Evolutionary conservation across 1,140 invertebrate genomes (phyloP), one percentile per base, ranked within the genome.

Genomic region (Ceratitis capitata): DNA sequence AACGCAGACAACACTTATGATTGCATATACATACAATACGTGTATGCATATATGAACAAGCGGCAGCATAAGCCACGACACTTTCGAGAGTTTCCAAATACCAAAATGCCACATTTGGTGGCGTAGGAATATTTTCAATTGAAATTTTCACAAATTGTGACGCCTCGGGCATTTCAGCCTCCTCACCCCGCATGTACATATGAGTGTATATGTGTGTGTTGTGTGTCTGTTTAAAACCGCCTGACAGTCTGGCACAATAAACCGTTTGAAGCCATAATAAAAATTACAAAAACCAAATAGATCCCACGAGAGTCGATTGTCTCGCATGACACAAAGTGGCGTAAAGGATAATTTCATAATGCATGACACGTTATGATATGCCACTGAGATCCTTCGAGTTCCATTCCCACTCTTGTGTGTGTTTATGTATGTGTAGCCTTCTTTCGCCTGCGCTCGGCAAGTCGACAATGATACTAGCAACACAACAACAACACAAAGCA

Each of bases 261-360:
- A 23, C 39, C 69, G 69, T 78, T 78, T 78, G 69, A 78, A 26
- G 0, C 69, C 69, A 78, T 78, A 83, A 83, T 83, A 53, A 53
- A 83, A 83, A 83, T 83, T 83, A 83, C 82, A 51, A 82, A n/a
- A 83, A 53, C 82, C 45, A 53, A 83, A 83, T 83, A 53, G 82
- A 83, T 83, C 82, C 82, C 82, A 83, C 82, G 82, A 32, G 82
- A 83, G 82, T 53, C 49, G 49, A 49, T 51, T 45, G 49, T 83
- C 82, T 83, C 82, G 42, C 82, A 83, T 83, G 82, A 83, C 47
- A 83, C 49, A 51, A 51, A 82, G 45, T 29, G 82, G 26, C 26
- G 32, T 51, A 83, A 53, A 83, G 82, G 82, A 83, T 83, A 83
- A 83, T 83, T 83, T 83, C 82, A 83, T 83, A 83, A 83, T 53